A percentile compares a stretch with the other conserved stretches of the same genome.
phyloP scores from a whole-genome alignment of 2,113 vertebrate species.

The Malurus alboscapulatus region DNA sequence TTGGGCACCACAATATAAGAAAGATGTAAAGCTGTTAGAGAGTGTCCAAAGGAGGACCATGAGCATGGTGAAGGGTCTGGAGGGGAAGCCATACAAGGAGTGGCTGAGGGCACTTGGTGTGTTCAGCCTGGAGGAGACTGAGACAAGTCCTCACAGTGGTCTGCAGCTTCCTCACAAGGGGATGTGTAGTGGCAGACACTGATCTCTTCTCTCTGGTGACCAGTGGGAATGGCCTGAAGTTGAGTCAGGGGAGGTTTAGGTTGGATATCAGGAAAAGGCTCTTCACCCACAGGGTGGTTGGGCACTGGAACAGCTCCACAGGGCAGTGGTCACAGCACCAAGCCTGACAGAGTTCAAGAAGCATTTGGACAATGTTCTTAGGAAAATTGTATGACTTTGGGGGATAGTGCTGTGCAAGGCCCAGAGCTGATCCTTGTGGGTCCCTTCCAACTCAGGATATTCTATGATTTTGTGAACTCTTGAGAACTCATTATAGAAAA shows the following conservation, averaged over 20 bases:
- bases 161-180: background rate
- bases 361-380: rapidly evolving
- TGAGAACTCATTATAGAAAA: background rate
- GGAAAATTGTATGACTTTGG: too few species aligned
- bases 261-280: background rate
- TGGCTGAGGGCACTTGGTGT: background rate
- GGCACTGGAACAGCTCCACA: background rate
- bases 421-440: background rate
- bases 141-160: background rate
- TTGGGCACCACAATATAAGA: background rate
- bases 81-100: background rate
- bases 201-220: background rate
- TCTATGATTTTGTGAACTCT: background rate
- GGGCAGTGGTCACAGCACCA: background rate
- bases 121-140: background rate
- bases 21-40: background rate
- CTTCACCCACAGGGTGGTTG: rapidly evolving
- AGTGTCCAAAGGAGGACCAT: background rate
- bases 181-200: background rate
- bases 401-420: background rate
- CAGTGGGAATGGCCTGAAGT: background rate
- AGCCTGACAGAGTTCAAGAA: background rate
- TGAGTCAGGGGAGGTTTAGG: background rate
- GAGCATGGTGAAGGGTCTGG: background rate
- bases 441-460: background rate